Evolutionary conservation across 53 echinoderm and acorn worm genomes (phyloP).

Genomic region (Stichopus horrens): DNA sequence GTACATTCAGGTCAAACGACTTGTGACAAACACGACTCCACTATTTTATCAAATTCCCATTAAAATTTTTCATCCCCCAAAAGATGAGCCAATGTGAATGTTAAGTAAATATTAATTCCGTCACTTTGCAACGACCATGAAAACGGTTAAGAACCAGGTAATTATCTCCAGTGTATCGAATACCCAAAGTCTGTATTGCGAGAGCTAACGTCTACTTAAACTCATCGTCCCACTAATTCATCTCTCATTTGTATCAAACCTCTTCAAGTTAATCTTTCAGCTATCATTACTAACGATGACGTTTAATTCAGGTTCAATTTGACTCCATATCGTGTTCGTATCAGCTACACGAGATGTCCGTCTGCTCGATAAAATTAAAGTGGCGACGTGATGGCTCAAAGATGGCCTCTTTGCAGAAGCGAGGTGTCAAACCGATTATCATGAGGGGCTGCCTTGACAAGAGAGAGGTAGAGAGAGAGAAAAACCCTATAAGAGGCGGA

Average conservation of each 20-base stretch:
- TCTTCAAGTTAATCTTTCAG: background rate
- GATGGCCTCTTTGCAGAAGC: slow-evolving; percentile 15
- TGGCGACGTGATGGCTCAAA: slow-evolving; percentile 28
- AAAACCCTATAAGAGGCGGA: background rate
- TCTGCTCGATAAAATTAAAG: slow-evolving; percentile 18
- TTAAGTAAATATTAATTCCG: slow-evolving; percentile 16
- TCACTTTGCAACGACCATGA: background rate
- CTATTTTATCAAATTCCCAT: background rate
- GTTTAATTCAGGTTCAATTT: slow-evolving; percentile 29
- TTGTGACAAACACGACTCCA: background rate
- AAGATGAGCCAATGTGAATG: background rate
- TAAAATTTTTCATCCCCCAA: background rate
- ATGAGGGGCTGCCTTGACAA: background rate
- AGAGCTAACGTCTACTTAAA: background rate
- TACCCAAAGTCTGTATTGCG: background rate
- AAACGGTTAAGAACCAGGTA: background rate
- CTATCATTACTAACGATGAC: background rate
- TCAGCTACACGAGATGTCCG: background rate
- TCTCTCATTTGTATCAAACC: background rate
- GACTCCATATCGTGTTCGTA: slow-evolving; percentile 9
- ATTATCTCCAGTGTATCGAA: background rate
- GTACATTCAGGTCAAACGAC: background rate
- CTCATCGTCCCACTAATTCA: background rate
- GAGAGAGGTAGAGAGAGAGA: background rate
- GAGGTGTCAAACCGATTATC: slow-evolving; percentile 25